Percentiles rank a stretch among this genome's conserved stretches.
These are phyloP conservation scores for Lepidostoma basale DNA, from an alignment of 1,140 invertebrate genomes.

Conservation along the genomic window DNA sequence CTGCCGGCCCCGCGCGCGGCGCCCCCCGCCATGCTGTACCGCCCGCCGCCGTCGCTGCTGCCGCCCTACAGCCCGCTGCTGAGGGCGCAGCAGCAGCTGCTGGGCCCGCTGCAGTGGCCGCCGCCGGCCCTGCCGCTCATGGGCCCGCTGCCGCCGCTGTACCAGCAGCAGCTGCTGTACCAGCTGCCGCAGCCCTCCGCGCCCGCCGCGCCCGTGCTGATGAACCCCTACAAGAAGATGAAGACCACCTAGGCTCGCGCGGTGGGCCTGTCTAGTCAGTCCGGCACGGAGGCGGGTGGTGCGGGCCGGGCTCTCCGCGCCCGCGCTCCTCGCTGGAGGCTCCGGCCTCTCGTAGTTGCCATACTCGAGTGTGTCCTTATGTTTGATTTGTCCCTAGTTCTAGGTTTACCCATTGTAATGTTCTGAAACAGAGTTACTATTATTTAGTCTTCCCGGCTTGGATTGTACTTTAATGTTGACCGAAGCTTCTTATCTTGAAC, in stretches of 20 bases:
- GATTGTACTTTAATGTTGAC: slow-evolving; percentile 40
- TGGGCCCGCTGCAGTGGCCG: slow-evolving; percentile 40
- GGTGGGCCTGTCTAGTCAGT: slow-evolving; percentile 24
- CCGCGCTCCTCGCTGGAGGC: not conserved
- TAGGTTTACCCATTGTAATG: slow-evolving; percentile 42
- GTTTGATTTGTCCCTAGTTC: slow-evolving; percentile 42
- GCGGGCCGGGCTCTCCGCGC: not conserved
- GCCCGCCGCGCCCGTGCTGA: slow-evolving; percentile 63
- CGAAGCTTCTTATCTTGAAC: slow-evolving; percentile 34
- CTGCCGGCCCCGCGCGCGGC: slow-evolving; percentile 53
- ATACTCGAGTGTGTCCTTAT: slow-evolving; percentile 41
- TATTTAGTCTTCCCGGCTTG: slow-evolving; percentile 45
- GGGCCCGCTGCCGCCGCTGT: slow-evolving; percentile 52
- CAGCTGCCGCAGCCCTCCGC: slow-evolving; percentile 62
- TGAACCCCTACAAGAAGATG: slow-evolving; percentile 86
- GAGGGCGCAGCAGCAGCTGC: slow-evolving; percentile 45
- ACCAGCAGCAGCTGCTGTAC: slow-evolving; percentile 65
- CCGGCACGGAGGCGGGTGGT: slow-evolving; percentile 2
- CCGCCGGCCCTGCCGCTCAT: slow-evolving; percentile 51
- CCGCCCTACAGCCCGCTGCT: slow-evolving; percentile 42
- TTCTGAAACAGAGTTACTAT: slow-evolving; percentile 39
- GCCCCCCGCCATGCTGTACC: slow-evolving; percentile 43
- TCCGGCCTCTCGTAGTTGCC: too few species aligned
- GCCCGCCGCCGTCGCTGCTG: slow-evolving; percentile 39
- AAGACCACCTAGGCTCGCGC: slow-evolving; percentile 74